Evolutionary conservation across 2,797 vertebrate species (phyloP), one percentile per base, ranked within the genome.

Genomic region (Sebastes kiyomatsui): DNA sequence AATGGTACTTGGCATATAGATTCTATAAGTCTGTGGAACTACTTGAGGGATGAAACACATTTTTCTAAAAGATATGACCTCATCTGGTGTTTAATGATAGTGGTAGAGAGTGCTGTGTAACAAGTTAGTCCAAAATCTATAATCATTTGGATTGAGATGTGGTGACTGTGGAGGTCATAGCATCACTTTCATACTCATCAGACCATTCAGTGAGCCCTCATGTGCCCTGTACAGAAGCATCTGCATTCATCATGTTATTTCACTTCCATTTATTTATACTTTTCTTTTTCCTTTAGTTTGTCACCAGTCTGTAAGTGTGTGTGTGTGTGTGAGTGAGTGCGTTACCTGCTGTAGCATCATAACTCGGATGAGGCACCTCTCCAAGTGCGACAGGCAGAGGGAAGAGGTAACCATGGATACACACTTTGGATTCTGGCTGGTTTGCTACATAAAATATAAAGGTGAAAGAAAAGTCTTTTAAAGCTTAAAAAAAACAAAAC

Each of bases 321-420:
- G 49, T 0, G 28, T 22, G 20, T 59, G 38, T 28, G 58, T 28
- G 38, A 32, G 58, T 30, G 38, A 28, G 58, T 30, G 28, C 6
- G 7, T 82, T 93, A 98, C 97, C 97, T 96, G 97, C 96, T 0
- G 97, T 96, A 1, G 94, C 82, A 64, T 98, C 97, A 20, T 97
- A 97, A 62, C 86, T 95, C 10, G 96, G 96, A 30, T 97, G 96
- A 65, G 97, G 96, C 61, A 97, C 95, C 25, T 93, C 96, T 87
- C 96, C 97, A 0, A 96, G 75, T 3, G 96, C 90, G 3, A 97
- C 95, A 7, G 97, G 97, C 90, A 97, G 90, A 7, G 97, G 97
- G 81, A 98, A 98, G 61, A 98, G 96, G 92, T 97, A 97, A 69
- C 97, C 97, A 9, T 96, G 94, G 89, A 96, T 89, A 82, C 97